phyloP scores from a whole-genome alignment of 2,888 invertebrate genomes.

The Tuta absoluta region DNA sequence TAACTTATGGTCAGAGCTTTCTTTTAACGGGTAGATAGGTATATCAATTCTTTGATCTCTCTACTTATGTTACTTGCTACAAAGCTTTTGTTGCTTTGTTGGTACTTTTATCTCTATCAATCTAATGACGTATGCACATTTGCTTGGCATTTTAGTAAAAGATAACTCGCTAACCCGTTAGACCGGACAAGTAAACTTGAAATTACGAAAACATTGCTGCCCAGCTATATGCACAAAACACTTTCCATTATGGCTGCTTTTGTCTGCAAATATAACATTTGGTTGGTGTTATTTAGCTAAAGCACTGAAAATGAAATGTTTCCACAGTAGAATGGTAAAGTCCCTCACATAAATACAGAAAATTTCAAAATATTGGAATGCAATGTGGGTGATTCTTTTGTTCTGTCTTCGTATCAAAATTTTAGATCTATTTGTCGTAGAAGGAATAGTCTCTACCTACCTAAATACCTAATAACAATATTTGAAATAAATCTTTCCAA shows the following conservation, averaged over 20 bases:
- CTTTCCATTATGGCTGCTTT: constrained; percentile 23
- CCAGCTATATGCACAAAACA: constrained; percentile 11
- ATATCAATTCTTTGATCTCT: not conserved
- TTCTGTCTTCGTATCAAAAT: no score
- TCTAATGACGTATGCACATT: constrained; percentile 15
- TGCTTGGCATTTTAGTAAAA: constrained; percentile 17
- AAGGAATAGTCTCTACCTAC: no score
- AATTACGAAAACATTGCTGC: constrained; percentile 24
- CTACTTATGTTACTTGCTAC: not conserved
- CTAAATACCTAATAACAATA: no score
- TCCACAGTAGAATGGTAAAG: no score
- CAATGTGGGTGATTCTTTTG: no score
- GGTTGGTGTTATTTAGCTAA: not conserved
- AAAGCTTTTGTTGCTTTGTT: constrained; percentile 8
- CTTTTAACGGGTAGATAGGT: no score
- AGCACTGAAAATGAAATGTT: no score
- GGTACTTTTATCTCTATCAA: constrained; percentile 9
- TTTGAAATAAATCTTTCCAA: no score
- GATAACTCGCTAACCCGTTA: constrained; percentile 22
- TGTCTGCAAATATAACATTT: not conserved
- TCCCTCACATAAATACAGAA: no score
- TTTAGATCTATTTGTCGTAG: no score
- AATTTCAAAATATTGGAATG: no score
- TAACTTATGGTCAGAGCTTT: no score
- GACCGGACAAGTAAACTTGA: constrained; percentile 23